Percentiles rank a stretch among this genome's conserved stretches.
phyloP scores from a whole-genome alignment of 2,888 invertebrate genomes.

The Cryptophagus acutangulus region DNA sequence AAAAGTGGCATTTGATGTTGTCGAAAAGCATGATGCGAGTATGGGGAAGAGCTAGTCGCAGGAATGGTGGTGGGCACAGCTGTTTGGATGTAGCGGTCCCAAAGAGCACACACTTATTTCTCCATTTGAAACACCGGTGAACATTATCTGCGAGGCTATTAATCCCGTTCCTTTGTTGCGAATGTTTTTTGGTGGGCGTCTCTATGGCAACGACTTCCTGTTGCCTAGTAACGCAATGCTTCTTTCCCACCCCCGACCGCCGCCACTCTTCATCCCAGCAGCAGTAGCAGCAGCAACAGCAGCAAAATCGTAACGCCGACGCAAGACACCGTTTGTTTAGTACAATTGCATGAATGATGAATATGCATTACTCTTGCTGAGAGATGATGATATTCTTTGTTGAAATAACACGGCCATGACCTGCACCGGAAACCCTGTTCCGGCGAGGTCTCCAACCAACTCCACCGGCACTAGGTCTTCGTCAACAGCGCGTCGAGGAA shows the following conservation, averaged over 20 bases:
- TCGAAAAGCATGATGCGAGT: too few species aligned
- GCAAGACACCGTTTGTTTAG: slow-evolving; percentile 42
- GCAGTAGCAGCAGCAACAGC: too few species aligned
- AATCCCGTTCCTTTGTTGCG: slow-evolving; percentile 47
- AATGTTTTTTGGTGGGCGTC: slow-evolving; percentile 48
- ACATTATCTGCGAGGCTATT: slow-evolving; percentile 47
- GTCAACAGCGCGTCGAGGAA: slow-evolving; percentile 21
- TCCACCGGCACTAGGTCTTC: slow-evolving; percentile 16
- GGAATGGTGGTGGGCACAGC: slow-evolving; percentile 26
- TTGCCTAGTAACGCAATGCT: slow-evolving; percentile 43
- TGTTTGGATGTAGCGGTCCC: slow-evolving; percentile 27
- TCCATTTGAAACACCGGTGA: slow-evolving; percentile 45
- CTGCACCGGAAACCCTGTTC: slow-evolving; percentile 25
- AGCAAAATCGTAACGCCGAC: slow-evolving; percentile 32
- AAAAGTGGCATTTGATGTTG: too few species aligned
- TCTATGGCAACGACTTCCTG: slow-evolving; percentile 46
- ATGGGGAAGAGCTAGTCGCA: slow-evolving; percentile 12
- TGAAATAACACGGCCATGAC: slow-evolving; percentile 28
- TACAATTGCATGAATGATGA: slow-evolving; percentile 43
- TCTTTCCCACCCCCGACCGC: slow-evolving; percentile 32
- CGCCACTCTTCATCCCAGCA: slow-evolving; percentile 19
- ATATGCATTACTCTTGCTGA: slow-evolving; percentile 40
- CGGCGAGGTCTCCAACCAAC: slow-evolving; percentile 18
- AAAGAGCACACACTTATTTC: slow-evolving; percentile 42
- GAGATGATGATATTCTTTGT: slow-evolving; percentile 40